Conservation (phyloP, 2,888 invertebrate genomes). For the Orchesella flavescens region DNA sequence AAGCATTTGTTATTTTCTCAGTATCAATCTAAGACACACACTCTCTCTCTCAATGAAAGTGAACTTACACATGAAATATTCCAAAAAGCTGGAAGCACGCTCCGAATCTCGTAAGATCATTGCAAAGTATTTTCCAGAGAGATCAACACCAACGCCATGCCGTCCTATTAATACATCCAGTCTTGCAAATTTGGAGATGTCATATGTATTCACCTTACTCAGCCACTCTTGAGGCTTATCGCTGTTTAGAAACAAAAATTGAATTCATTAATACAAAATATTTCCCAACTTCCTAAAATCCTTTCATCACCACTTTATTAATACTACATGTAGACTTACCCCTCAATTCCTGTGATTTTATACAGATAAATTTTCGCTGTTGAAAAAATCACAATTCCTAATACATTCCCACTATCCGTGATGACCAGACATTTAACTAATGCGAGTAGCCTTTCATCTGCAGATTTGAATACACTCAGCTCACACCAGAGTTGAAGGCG, state of each 20-base stretch:
- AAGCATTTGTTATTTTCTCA: no score
- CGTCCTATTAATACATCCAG: constrained; percentile 71
- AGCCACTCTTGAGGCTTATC: constrained; percentile 71
- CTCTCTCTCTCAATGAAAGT: no score
- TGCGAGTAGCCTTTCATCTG: constrained; percentile 67
- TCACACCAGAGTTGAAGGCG: constrained; percentile 70
- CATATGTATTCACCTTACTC: constrained; percentile 65
- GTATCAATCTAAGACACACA: no score
- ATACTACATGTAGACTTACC: constrained; percentile 55
- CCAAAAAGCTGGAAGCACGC: constrained; percentile 69
- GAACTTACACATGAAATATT: constrained; percentile 70
- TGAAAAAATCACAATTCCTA: constrained; percentile 69
- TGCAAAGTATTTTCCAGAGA: constrained; percentile 70
- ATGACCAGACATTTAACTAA: constrained; percentile 69
- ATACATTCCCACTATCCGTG: constrained; percentile 57
- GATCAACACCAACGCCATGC: constrained; percentile 71
- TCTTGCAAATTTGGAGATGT: constrained; percentile 65
- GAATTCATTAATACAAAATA: neutral
- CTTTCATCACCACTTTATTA: neutral
- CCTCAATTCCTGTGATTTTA: constrained; percentile 70
- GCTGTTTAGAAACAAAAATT: constrained; percentile 38
- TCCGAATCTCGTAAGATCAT: constrained; percentile 70
- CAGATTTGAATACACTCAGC: constrained; percentile 68
- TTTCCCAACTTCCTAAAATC: neutral
- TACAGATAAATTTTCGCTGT: constrained; percentile 69